phyloP scores from a whole-genome alignment of 2,113 vertebrate genomes.

The Oncorhynchus kisutch region DNA sequence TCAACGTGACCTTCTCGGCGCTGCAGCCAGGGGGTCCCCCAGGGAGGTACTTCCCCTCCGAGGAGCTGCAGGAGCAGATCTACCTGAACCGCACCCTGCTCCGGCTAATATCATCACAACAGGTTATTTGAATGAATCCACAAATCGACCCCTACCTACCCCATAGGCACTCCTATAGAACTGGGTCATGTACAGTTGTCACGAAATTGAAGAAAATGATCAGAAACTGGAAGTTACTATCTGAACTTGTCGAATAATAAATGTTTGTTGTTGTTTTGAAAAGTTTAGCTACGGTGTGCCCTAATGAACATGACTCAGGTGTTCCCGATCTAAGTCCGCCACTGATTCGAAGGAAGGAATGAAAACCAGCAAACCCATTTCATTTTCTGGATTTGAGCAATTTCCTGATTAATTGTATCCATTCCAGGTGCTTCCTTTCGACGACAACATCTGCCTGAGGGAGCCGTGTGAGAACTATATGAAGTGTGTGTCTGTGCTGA shows the following conservation, averaged over 20 bases:
- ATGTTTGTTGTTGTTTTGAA: no score
- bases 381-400: no score
- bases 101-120: conserved; percentile 84
- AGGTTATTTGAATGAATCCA: conserved; percentile 41
- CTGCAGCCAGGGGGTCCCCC: conserved; percentile 81
- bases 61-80: conserved; percentile 96
- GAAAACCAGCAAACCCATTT: no score
- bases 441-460: conserved; percentile 95
- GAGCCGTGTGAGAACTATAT: conserved; percentile 99
- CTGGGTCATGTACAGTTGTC: no score
- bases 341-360: no score
- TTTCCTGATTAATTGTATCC: no score
- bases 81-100: conserved; percentile 94
- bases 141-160: no score
- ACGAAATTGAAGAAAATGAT: no score
- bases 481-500: conserved; percentile 94
- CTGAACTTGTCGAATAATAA: no score
- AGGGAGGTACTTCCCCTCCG: conserved; percentile 86
- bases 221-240: no score
- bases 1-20: conserved; percentile 94
- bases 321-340: neutral
- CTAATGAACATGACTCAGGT: neutral
- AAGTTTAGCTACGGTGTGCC: no score
- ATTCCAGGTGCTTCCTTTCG: conserved; percentile 87
- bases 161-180: no score